Evolutionary conservation across 2,797 vertebrate species (phyloP).

Genomic region (Adelosebastes latens): DNA sequence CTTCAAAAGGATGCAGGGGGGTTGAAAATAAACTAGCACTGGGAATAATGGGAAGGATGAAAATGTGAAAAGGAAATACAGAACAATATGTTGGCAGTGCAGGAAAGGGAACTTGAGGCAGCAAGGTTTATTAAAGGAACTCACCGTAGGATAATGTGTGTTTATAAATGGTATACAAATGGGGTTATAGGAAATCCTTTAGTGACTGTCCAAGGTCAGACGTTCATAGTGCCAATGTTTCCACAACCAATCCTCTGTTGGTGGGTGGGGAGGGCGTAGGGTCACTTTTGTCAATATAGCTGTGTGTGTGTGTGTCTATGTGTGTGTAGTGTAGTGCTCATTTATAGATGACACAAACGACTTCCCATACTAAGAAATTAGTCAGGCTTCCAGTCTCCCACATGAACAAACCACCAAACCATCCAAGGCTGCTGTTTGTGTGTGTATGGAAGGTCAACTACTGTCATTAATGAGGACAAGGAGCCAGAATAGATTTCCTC

Average conservation of each 20-base stretch:
- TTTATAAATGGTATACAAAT: conserved; percentile 49
- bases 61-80: conserved; percentile 68
- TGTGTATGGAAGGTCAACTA: background rate
- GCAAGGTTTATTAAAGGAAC: conserved; percentile 73
- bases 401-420: background rate
- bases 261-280: background rate
- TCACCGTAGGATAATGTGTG: conserved; percentile 26
- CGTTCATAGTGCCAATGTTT: conserved; percentile 2
- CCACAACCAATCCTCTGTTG: background rate
- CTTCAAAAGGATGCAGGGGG: conserved; percentile 47
- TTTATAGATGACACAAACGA: background rate
- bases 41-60: conserved; percentile 71
- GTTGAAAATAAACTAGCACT: conserved; percentile 60
- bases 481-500: conserved; percentile 5
- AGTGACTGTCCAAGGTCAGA: conserved; percentile 47
- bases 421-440: background rate
- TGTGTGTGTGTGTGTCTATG: conserved; percentile 1
- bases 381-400: conserved; percentile 12
- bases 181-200: conserved; percentile 61
- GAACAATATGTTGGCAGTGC: conserved; percentile 67
- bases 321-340: background rate
- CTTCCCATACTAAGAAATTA: conserved; percentile 13
- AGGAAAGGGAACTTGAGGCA: conserved; percentile 59
- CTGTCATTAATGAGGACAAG: conserved; percentile 1
- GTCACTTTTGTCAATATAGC: background rate